Evolutionary conservation across 2,113 vertebrate genomes (phyloP).

Genomic region (Anhinga anhinga): DNA sequence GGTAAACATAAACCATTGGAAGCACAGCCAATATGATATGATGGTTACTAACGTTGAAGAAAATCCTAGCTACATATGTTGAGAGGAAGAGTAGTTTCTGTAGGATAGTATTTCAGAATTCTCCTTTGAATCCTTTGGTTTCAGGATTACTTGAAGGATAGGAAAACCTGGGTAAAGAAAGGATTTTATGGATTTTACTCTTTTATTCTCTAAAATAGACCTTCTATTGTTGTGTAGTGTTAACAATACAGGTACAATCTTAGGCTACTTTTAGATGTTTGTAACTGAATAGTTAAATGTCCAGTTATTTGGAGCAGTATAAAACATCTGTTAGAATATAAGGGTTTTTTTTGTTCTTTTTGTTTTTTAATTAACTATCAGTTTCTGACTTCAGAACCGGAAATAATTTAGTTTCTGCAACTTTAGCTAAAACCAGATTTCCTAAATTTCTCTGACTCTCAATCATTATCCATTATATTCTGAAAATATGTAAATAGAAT

Average conservation of each 20-base stretch:
- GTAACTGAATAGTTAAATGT: neutral
- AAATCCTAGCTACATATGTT: neutral
- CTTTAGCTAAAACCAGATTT: neutral
- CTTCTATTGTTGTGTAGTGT: neutral
- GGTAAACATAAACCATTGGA: neutral
- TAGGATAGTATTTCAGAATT: neutral
- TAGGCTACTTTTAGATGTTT: neutral
- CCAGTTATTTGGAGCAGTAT: neutral
- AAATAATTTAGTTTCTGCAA: neutral
- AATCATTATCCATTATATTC: neutral
- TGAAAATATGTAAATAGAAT: neutral
- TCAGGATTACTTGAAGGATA: neutral
- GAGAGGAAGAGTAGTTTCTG: neutral
- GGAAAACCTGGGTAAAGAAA: neutral
- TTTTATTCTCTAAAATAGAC: neutral
- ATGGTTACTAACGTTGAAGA: neutral
- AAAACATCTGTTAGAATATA: neutral
- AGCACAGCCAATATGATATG: neutral
- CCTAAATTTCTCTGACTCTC: neutral
- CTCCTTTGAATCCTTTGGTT: neutral
- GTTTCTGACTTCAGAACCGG: neutral
- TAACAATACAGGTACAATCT: neutral
- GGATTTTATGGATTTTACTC: neutral
- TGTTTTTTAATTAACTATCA: neutral
- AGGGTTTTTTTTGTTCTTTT: too few species aligned